A percentile compares a stretch with the other conserved stretches of the same genome.
Evolutionary conservation across 2,113 vertebrate genomes (phyloP).

Genomic region (Podarcis raffonei): DNA sequence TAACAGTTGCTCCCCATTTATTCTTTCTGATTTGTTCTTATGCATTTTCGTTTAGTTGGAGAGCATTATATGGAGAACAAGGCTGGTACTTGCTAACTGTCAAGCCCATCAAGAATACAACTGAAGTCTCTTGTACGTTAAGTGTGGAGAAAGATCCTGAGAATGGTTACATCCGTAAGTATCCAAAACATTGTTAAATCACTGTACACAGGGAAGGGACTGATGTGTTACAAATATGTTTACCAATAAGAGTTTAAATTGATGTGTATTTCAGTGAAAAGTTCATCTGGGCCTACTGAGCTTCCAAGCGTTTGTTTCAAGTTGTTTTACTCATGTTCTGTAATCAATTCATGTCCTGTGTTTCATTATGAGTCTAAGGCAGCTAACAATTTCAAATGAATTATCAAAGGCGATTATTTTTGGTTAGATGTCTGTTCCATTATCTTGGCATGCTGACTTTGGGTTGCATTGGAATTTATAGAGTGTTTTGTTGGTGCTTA

Average conservation of each 20-base stretch:
- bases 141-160: not conserved
- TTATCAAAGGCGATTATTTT: not conserved
- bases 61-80: conserved; percentile 39
- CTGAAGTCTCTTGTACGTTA: not conserved
- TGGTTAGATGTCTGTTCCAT: not conserved
- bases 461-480: not conserved
- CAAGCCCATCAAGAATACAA: not conserved
- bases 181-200: not conserved
- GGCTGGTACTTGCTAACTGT: conserved; percentile 25
- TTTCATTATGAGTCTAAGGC: not conserved
- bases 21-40: not conserved
- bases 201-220: not conserved
- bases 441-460: not conserved
- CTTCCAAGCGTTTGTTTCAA: not conserved
- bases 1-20: not conserved
- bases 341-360: too few species aligned
- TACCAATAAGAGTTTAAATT: not conserved
- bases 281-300: not conserved
- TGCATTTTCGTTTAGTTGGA: conserved; percentile 8
- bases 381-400: not conserved
- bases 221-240: not conserved
- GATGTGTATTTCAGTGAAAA: not conserved
- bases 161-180: conserved; percentile 44
- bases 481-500: not conserved
- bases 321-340: not conserved